Percentiles rank a stretch among this genome's conserved stretches.
Conservation (phyloP, 1,140 invertebrate genomes). For the Hyphantria cunea region DNA sequence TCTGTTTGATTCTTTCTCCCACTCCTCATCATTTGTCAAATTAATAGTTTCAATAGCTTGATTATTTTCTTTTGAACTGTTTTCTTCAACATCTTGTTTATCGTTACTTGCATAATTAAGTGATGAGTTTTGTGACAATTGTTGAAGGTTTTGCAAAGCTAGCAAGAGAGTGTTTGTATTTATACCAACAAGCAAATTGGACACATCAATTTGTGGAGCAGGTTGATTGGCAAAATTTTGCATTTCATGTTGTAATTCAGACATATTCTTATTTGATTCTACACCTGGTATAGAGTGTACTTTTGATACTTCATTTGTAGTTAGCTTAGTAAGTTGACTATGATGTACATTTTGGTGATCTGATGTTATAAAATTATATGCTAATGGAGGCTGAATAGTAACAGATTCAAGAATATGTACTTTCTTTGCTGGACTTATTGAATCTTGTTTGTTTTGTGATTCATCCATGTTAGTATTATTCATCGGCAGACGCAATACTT, state of each 20-base stretch:
- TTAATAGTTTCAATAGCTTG: constrained; percentile 68
- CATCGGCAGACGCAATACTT: constrained; percentile 37
- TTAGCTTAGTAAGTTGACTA: not conserved
- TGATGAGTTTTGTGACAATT: constrained; percentile 44
- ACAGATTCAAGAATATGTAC: constrained; percentile 58
- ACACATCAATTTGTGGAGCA: constrained; percentile 48
- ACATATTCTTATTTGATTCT: constrained; percentile 41
- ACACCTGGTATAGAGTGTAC: not conserved
- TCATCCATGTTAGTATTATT: constrained; percentile 28
- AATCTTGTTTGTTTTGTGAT: constrained; percentile 32
- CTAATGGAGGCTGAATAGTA: constrained; percentile 31
- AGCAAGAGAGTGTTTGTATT: constrained; percentile 65
- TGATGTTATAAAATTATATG: not conserved
- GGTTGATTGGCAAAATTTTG: constrained; percentile 12
- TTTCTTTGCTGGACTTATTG: constrained; percentile 55
- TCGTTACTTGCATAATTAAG: constrained; percentile 24
- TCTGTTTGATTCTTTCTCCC: constrained; percentile 72
- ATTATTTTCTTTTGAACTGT: constrained; percentile 22
- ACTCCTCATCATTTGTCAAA: constrained; percentile 74
- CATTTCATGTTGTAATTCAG: constrained; percentile 20
- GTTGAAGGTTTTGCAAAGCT: constrained; percentile 71
- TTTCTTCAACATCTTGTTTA: constrained; percentile 22
- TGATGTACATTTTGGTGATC: not conserved
- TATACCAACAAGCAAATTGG: constrained; percentile 62
- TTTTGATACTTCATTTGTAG: not conserved